phyloP scores from a whole-genome alignment of 2,888 invertebrate genomes.

The Morinoia aosen region DNA sequence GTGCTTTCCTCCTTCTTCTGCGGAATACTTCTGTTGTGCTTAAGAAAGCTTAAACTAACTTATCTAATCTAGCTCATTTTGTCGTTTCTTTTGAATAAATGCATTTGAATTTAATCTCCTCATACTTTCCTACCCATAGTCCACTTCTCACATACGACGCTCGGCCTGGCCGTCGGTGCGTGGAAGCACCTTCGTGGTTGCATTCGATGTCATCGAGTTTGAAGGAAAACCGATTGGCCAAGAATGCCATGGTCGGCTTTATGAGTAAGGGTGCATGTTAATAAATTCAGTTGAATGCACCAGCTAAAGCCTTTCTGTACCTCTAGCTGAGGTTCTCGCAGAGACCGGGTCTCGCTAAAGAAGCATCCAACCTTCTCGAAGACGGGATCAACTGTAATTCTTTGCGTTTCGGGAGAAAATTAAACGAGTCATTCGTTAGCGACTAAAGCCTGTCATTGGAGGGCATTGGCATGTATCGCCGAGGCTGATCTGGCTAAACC shows the following conservation, averaged over 20 bases:
- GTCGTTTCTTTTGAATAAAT: too few species aligned
- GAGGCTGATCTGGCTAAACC: constrained; percentile 37
- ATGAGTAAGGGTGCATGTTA: constrained; percentile 25
- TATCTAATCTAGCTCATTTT: too few species aligned
- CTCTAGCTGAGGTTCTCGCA: neutral
- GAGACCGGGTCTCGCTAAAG: constrained; percentile 18
- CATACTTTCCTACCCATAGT: neutral
- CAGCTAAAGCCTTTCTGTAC: constrained; percentile 8
- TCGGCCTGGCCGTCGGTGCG: neutral
- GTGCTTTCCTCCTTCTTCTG: too few species aligned
- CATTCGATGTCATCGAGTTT: constrained; percentile 31
- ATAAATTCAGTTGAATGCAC: constrained; percentile 16
- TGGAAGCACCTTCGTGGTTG: neutral
- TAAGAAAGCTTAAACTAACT: too few species aligned
- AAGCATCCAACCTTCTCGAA: neutral
- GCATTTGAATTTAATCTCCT: too few species aligned
- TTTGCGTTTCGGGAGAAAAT: constrained; percentile 7
- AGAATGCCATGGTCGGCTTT: constrained; percentile 10
- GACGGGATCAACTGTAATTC: constrained; percentile 25
- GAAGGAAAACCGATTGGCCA: neutral
- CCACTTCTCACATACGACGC: neutral
- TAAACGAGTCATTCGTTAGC: constrained; percentile 42
- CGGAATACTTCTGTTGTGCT: too few species aligned
- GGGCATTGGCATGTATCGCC: constrained; percentile 39
- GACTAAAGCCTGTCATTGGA: constrained; percentile 36